Conservation (phyloP, 2,888 invertebrate genomes). For the Tetramorium bicarinatum region DNA sequence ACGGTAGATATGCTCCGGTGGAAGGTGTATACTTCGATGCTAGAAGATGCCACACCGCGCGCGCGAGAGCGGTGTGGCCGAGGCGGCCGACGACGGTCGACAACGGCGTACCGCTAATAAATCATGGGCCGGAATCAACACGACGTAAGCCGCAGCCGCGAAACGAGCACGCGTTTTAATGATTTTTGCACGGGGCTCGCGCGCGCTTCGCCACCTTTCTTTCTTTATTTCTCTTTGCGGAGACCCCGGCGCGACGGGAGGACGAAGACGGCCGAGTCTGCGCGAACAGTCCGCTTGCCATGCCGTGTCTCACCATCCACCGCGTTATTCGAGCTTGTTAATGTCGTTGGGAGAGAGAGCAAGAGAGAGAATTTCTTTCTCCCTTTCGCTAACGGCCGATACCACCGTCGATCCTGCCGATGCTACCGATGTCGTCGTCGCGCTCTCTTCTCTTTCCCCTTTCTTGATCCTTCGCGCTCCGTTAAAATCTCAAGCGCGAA, state of each 20-base stretch:
- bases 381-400: conserved; percentile 15
- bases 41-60: not conserved
- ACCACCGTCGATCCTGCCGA: not conserved
- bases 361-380: not conserved
- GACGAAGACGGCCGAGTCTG: conserved; percentile 79
- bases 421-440: conserved; percentile 17
- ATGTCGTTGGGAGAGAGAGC: conserved; percentile 1
- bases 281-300: conserved; percentile 70
- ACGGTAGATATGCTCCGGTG: not conserved
- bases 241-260: conserved; percentile 69
- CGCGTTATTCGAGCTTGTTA: conserved; percentile 21
- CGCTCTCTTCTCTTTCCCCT: not conserved
- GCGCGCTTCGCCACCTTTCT: conserved; percentile 73
- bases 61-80: conserved; percentile 36
- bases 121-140: conserved; percentile 63
- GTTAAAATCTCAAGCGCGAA: conserved; percentile 4
- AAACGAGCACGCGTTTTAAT: conserved; percentile 79
- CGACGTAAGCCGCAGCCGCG: conserved; percentile 70
- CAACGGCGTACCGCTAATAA: conserved; percentile 62
- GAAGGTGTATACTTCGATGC: no score
- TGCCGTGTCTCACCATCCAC: conserved; percentile 13
- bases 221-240: conserved; percentile 78
- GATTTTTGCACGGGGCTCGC: conserved; percentile 79
- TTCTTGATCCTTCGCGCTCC: conserved; percentile 7
- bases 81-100: conserved; percentile 1